Evolutionary conservation across 2,797 vertebrate genomes (phyloP).

Genomic region (Eurystomus glaucurus): DNA sequence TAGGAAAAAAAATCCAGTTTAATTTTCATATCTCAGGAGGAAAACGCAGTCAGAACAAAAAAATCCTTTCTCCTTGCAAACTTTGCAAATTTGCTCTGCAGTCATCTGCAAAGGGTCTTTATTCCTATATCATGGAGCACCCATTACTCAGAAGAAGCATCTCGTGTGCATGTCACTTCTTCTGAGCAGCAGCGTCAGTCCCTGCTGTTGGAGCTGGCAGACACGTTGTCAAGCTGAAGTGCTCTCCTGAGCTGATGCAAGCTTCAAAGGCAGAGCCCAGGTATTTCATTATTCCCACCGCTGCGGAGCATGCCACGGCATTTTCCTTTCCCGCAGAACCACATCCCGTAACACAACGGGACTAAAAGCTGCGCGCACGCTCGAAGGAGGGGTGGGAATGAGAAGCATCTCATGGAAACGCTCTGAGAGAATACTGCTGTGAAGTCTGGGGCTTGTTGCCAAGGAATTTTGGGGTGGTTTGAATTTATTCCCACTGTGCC

Average conservation of each 20-base stretch:
- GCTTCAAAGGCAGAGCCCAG: neutral
- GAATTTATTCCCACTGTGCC: constrained; percentile 12
- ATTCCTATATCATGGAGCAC: neutral
- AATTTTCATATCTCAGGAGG: neutral
- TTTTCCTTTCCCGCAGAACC: neutral
- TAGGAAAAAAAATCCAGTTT: neutral
- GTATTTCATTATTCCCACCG: neutral
- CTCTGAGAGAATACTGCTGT: neutral
- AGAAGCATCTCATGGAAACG: neutral
- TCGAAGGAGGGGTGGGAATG: neutral
- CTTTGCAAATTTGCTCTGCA: neutral
- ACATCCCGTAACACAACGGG: accelerated
- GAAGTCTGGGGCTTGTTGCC: neutral
- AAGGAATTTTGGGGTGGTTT: constrained; percentile 47
- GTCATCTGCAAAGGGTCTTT: neutral
- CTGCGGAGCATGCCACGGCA: accelerated
- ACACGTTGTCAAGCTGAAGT: neutral
- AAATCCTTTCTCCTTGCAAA: neutral
- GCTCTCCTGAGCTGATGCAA: neutral
- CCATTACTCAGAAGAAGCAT: neutral
- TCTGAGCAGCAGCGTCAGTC: neutral
- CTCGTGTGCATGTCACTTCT: neutral
- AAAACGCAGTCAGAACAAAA: neutral
- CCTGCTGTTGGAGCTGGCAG: neutral
- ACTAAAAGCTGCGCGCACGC: accelerated